phyloP scores from a whole-genome alignment of 2,113 vertebrate species.

The Rhizomys pruinosus region DNA sequence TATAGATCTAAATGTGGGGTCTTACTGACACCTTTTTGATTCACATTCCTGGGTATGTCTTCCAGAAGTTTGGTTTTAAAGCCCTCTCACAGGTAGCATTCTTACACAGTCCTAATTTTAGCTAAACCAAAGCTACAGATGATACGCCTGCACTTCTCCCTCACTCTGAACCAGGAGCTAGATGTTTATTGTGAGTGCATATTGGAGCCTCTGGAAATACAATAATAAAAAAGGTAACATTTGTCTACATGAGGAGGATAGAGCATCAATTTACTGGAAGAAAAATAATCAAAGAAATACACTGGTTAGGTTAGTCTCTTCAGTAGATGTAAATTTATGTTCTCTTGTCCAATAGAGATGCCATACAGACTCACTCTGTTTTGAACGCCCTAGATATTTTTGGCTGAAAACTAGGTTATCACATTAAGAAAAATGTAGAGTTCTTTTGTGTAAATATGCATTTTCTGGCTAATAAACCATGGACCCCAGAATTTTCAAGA shows the following conservation, averaged over 20 bases:
- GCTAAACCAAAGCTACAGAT: not conserved
- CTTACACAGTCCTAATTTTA: not conserved
- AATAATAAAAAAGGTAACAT: constrained; percentile 19
- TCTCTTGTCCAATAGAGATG: not conserved
- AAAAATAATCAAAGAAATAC: not conserved
- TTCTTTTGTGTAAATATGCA: not conserved
- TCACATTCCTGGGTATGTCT: no score
- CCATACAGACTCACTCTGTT: not conserved
- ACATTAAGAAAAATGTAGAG: not conserved
- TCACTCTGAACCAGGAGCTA: constrained; percentile 24
- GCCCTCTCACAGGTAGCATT: not conserved
- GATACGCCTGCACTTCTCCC: not conserved
- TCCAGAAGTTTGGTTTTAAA: not conserved
- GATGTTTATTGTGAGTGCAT: not conserved
- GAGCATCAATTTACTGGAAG: not conserved
- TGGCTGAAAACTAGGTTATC: not conserved
- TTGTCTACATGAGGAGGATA: not conserved
- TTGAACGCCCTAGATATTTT: not conserved
- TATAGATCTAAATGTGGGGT: not conserved
- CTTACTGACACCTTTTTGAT: no score
- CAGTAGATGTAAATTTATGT: not conserved
- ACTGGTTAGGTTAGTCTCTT: not conserved
- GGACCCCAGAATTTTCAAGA: not conserved
- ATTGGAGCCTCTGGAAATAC: not conserved
- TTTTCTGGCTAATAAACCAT: not conserved